phyloP scores from a whole-genome alignment of 1,140 invertebrate genomes.

The Drosophila teissieri region DNA sequence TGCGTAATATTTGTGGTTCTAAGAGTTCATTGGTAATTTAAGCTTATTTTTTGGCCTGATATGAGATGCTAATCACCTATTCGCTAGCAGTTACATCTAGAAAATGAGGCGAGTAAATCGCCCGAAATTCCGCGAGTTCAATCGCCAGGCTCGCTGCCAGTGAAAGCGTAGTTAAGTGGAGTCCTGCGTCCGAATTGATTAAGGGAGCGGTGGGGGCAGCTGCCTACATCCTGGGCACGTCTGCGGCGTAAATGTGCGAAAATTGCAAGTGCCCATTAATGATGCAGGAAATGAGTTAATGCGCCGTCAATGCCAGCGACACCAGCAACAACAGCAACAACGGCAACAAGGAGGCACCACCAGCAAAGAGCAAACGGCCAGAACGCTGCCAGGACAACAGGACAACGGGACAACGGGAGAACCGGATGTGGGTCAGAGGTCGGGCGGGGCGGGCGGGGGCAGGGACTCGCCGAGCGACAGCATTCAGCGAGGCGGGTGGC shows the following conservation, averaged over 20 bases:
- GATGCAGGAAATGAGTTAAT: conserved; percentile 81
- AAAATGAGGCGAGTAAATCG: neutral
- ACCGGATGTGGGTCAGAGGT: neutral
- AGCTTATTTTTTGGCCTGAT: too few species aligned
- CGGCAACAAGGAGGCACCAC: neutral
- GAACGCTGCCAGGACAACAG: conserved; percentile 9
- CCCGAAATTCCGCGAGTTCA: conserved; percentile 7
- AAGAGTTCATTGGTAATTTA: too few species aligned
- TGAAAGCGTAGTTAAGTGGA: conserved; percentile 15
- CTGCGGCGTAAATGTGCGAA: conserved; percentile 59
- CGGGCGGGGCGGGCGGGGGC: neutral
- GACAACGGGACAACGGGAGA: neutral
- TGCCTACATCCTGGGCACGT: conserved; percentile 32
- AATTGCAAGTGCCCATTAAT: conserved; percentile 74
- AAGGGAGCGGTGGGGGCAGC: conserved; percentile 5
- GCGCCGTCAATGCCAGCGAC: conserved; percentile 60
- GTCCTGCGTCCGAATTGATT: conserved; percentile 50
- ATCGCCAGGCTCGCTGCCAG: neutral
- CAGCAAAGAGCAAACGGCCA: conserved; percentile 14
- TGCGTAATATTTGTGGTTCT: neutral
- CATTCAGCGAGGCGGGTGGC: conserved; percentile 1
- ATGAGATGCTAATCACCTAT: too few species aligned
- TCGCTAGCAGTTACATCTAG: neutral
- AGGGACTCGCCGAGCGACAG: conserved; percentile 16
- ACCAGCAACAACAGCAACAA: conserved; percentile 16